Conservation (phyloP, 2,113 vertebrate species). For the Reinhardtius hippoglossoides region DNA sequence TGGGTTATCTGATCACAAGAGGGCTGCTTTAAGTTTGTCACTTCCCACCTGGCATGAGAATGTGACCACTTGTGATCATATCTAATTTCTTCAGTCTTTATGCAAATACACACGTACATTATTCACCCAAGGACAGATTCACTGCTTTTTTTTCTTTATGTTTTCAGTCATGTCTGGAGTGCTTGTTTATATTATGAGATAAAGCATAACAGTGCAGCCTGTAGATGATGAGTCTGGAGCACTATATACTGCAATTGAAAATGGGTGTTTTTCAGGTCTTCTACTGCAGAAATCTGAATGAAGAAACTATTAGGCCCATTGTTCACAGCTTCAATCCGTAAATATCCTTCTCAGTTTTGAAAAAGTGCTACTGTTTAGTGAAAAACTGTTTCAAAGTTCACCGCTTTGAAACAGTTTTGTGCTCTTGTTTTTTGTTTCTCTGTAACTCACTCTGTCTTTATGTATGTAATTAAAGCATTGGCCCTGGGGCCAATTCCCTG, state of each 20-base stretch:
- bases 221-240: background rate
- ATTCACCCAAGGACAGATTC: background rate
- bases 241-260: background rate
- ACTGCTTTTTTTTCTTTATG: background rate
- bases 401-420: too few species aligned
- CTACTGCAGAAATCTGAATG: background rate
- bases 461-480: conserved; percentile 56
- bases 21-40: too few species aligned
- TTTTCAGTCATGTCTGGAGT: background rate
- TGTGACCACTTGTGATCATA: background rate
- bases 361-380: background rate
- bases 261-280: background rate
- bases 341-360: background rate
- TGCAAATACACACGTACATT: background rate
- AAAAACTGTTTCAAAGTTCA: background rate
- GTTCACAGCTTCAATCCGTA: background rate
- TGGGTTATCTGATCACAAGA: background rate
- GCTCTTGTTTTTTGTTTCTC: conserved; percentile 6
- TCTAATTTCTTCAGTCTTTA: background rate
- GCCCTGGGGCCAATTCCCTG: conserved; percentile 33
- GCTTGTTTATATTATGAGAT: background rate
- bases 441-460: conserved; percentile 19
- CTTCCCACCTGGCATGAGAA: too few species aligned
- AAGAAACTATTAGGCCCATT: background rate
- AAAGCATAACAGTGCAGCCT: background rate